Evolutionary conservation across 2,113 vertebrate species (phyloP).

Genomic region (Dipodomys ordii): DNA sequence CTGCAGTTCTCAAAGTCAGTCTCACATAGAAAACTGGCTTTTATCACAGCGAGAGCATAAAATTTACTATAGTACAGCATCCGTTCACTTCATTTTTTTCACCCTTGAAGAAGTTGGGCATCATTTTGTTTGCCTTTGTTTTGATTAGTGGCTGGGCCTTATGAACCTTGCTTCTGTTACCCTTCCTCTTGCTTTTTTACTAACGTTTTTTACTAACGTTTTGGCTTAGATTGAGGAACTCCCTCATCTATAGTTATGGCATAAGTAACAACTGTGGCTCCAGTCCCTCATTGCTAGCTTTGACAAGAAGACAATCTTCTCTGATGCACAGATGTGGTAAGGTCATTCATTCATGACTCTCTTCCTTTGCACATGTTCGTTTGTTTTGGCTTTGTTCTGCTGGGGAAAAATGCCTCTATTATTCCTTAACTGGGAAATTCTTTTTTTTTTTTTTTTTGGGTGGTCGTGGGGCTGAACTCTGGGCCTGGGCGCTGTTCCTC

Average conservation of each 20-base stretch:
- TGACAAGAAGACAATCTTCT: conserved; percentile 1
- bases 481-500: no score
- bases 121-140: background rate
- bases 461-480: no score
- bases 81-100: background rate
- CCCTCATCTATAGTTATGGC: background rate
- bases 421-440: conserved; percentile 41
- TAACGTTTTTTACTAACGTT: background rate
- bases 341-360: background rate
- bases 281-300: background rate
- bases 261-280: background rate
- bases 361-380: background rate
- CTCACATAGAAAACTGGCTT: background rate
- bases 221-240: background rate
- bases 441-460: no score
- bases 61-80: background rate
- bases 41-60: conserved; percentile 43
- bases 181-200: background rate
- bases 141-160: background rate
- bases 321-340: background rate
- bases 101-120: background rate
- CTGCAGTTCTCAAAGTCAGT: background rate
- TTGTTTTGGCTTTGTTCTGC: background rate
- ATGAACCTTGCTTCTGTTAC: conserved; percentile 1
- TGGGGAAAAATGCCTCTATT: background rate